Evolutionary conservation across 2,113 vertebrate species (phyloP), one percentile per base, ranked within the genome.

Genomic region (Cygnus buccinator): DNA sequence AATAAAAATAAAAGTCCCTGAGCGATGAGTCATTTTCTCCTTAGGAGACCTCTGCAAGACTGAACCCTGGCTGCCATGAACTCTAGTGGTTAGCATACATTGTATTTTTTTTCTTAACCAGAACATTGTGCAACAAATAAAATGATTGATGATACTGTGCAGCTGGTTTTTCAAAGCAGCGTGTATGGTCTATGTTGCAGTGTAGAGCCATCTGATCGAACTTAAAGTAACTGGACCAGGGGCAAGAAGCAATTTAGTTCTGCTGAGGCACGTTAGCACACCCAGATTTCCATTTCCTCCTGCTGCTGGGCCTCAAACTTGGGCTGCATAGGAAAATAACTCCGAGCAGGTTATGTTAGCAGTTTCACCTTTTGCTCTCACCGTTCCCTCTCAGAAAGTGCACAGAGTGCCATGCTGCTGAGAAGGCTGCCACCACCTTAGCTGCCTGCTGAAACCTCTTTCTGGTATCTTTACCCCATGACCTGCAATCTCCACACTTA

Each of bases 11-110:
- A 54, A 77, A 63, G 31, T 54, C 90, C 91, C 66, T 50, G 31
- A 84, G 66, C 26, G 87, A 54, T 97, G 95, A 97, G 72, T 95
- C 95, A 96, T 79, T 67, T 63, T 73, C 41, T 89, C 55, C 74
- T 89, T 37, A 79, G 79, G 52, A 92, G 76, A 84, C 1, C 2
- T 68, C 28, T 84, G 44, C 57, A n/a, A 67, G 37, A 48, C 57
- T 91, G 72, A 78, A 33, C 41, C 41, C 81, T 76, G 48, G 21
- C 54, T 82, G 71, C 33, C n/a, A 35, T 39, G 72, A 79, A 73
- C 26, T 57, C 46, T 50, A 18, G 52, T 62, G n/a, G 54, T 82
- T 86, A 84, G 20, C 28, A 81, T 22, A n/a, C 19, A 54, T 23
- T 1, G 7, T 6, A 31, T 2, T 26, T 87, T 25, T 76, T 57